Percentiles rank a stretch among this genome's conserved stretches.
Conservation (phyloP, 2,113 vertebrate species). For the Holacanthus passer region DNA sequence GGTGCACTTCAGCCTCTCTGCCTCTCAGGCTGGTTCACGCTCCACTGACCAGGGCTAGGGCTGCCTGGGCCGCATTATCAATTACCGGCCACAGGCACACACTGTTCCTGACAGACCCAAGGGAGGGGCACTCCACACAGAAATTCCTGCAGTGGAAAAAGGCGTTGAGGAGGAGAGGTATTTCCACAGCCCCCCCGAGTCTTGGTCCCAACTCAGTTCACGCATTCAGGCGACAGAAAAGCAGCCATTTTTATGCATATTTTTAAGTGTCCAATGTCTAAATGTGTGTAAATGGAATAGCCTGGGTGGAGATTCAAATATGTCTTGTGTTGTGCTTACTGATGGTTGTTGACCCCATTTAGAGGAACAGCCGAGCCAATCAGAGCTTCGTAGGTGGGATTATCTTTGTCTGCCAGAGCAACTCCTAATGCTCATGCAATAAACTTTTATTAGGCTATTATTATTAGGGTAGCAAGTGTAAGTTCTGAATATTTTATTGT, state of each 20-base stretch:
- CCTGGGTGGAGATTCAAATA: background rate
- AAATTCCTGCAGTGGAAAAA: constrained; percentile 67
- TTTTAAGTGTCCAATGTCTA: background rate
- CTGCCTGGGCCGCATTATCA: constrained; percentile 81
- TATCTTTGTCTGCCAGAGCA: background rate
- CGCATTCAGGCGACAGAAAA: constrained; percentile 8
- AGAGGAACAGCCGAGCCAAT: background rate
- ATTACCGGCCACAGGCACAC: constrained; percentile 81
- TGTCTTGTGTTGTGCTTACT: background rate
- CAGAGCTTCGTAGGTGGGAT: background rate
- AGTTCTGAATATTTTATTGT: background rate
- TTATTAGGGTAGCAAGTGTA: background rate
- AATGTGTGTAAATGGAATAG: background rate
- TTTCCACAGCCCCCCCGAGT: constrained; percentile 34
- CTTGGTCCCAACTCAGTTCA: constrained; percentile 14
- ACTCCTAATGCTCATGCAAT: background rate
- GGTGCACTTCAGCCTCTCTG: constrained; percentile 74
- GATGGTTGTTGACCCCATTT: background rate
- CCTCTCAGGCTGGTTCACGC: constrained; percentile 79
- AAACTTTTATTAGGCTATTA: background rate
- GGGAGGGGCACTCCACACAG: constrained; percentile 68
- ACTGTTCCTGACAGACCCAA: constrained; percentile 76
- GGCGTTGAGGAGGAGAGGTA: constrained; percentile 29
- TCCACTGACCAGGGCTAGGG: constrained; percentile 75
- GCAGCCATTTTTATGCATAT: background rate